Conservation (phyloP, 2,113 vertebrate genomes). For the Pseudorasbora parva region DNA sequence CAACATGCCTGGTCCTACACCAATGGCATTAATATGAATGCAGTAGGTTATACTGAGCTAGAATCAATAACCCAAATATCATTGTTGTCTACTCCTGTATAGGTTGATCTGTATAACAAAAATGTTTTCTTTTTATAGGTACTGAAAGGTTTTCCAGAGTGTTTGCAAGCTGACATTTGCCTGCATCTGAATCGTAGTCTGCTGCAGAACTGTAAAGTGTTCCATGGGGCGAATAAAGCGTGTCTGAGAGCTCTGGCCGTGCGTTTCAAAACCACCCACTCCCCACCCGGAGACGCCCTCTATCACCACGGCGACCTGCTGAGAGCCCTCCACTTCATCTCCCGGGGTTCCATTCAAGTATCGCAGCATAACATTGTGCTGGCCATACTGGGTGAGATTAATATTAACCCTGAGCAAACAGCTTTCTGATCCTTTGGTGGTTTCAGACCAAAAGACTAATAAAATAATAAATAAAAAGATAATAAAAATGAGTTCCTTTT, state of each 20-base stretch:
- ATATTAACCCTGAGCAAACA: neutral
- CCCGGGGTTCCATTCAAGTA: conserved; percentile 92
- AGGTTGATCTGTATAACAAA: neutral
- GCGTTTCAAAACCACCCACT: conserved; percentile 92
- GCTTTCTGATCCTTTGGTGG: neutral
- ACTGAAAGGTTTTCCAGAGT: conserved; percentile 94
- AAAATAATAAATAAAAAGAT: too few species aligned
- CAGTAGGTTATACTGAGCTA: conserved; percentile 75
- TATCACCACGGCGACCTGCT: conserved; percentile 92
- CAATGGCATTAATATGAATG: conserved; percentile 97
- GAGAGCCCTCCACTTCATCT: conserved; percentile 92
- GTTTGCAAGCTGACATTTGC: conserved; percentile 95
- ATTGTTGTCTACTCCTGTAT: neutral
- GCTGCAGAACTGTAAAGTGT: conserved; percentile 92
- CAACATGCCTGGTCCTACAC: conserved; percentile 98
- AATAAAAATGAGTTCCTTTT: neutral
- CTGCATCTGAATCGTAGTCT: conserved; percentile 93
- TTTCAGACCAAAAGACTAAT: too few species aligned
- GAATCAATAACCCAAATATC: neutral
- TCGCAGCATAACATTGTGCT: conserved; percentile 87
- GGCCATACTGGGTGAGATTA: conserved; percentile 85
- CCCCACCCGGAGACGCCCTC: conserved; percentile 90
- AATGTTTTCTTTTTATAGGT: conserved; percentile 76
- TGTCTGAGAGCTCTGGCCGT: conserved; percentile 88
- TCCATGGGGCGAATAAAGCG: conserved; percentile 88